Evolutionary conservation across 1,140 invertebrate species (phyloP).

Genomic region (Lysiphlebus fabarum): DNA sequence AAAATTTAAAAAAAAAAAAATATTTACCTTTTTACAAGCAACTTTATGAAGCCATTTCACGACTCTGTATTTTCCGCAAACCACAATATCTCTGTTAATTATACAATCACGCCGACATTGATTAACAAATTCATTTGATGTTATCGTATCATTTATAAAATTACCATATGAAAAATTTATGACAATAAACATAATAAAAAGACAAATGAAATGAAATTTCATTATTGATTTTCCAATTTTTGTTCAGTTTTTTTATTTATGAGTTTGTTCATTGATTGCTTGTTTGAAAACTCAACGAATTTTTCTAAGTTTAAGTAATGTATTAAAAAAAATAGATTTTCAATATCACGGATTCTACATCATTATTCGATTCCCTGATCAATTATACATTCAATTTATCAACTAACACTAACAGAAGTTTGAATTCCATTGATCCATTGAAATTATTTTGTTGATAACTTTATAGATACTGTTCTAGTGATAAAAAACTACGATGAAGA

Average conservation of each 20-base stretch:
- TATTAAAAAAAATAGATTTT: too few species aligned
- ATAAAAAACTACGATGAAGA: constrained; percentile 4
- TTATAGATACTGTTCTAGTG: too few species aligned
- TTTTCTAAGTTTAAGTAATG: too few species aligned
- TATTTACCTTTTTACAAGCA: constrained; percentile 39
- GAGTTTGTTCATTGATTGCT: constrained; percentile 5
- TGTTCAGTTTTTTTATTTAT: not conserved
- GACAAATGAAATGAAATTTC: constrained; percentile 14
- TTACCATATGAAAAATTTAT: constrained; percentile 10
- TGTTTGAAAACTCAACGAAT: constrained; percentile 10
- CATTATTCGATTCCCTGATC: too few species aligned
- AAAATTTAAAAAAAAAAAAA: too few species aligned
- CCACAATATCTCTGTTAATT: constrained; percentile 30
- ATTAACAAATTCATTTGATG: constrained; percentile 41
- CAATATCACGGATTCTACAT: too few species aligned
- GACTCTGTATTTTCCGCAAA: constrained; percentile 40
- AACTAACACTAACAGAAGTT: too few species aligned
- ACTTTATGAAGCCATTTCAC: constrained; percentile 38
- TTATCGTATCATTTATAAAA: constrained; percentile 21
- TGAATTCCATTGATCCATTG: too few species aligned
- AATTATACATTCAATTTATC: too few species aligned
- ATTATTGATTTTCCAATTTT: not conserved
- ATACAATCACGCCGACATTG: constrained; percentile 44
- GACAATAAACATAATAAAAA: constrained; percentile 22
- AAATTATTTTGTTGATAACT: too few species aligned